Evolutionary conservation across 1,140 invertebrate genomes (phyloP).

Genomic region (Drosophila bifasciata): DNA sequence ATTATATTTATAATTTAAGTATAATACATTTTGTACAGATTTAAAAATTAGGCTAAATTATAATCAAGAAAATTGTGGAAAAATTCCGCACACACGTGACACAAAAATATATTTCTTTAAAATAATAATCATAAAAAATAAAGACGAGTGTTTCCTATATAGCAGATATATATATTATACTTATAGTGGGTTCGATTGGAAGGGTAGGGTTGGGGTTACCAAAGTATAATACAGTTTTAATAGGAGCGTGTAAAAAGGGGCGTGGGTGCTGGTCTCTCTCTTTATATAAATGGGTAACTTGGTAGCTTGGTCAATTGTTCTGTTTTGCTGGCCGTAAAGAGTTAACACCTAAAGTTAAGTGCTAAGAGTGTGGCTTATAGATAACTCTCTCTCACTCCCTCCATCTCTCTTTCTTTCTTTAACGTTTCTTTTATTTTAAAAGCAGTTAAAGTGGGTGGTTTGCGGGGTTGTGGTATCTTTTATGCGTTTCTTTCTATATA

Average conservation of each 20-base stretch:
- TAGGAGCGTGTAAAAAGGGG: slow-evolving; percentile 34
- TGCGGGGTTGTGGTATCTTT: slow-evolving; percentile 48
- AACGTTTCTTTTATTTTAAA: slow-evolving; percentile 13
- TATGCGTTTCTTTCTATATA: slow-evolving; percentile 47
- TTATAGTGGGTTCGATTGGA: slow-evolving; percentile 57
- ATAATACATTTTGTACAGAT: slow-evolving; percentile 82
- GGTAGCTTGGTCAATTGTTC: slow-evolving; percentile 73
- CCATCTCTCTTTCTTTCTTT: neutral
- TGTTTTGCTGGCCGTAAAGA: slow-evolving; percentile 17
- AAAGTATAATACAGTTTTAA: slow-evolving; percentile 59
- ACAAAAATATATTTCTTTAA: slow-evolving; percentile 42
- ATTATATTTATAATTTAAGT: slow-evolving; percentile 80
- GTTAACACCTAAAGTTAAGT: slow-evolving; percentile 17
- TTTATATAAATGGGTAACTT: slow-evolving; percentile 70
- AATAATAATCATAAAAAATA: slow-evolving; percentile 51
- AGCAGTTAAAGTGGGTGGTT: slow-evolving; percentile 37
- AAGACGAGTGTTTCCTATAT: slow-evolving; percentile 46
- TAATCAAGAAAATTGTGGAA: slow-evolving; percentile 59
- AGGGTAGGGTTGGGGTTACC: slow-evolving; percentile 45
- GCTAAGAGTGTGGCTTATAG: no score
- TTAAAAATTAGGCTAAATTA: slow-evolving; percentile 78
- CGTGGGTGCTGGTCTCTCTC: slow-evolving; percentile 38
- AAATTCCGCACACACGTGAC: slow-evolving; percentile 49
- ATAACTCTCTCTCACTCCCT: neutral
- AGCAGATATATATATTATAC: slow-evolving; percentile 34